A percentile compares a stretch with the other conserved stretches of the same genome.
Evolutionary conservation across 2,888 invertebrate genomes (phyloP).

Genomic region (Acronicta psi): DNA sequence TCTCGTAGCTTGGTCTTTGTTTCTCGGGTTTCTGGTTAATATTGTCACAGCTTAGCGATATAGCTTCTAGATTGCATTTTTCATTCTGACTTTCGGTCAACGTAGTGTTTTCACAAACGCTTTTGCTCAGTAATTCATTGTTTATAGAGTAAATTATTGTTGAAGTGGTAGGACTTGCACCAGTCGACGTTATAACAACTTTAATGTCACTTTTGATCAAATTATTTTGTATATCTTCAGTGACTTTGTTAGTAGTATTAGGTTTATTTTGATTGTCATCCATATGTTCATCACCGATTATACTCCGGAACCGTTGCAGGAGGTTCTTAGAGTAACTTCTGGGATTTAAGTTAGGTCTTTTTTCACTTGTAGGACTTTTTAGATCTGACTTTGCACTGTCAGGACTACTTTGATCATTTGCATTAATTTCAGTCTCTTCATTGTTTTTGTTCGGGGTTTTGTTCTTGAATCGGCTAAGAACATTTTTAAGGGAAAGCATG

Average conservation of each 20-base stretch:
- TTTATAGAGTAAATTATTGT: constrained; percentile 66
- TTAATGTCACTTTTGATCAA: constrained; percentile 74
- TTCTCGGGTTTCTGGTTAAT: constrained; percentile 71
- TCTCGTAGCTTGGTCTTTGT: constrained; percentile 72
- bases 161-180: constrained; percentile 74
- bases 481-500: constrained; percentile 87
- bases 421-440: constrained; percentile 80
- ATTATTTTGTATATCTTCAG: constrained; percentile 65
- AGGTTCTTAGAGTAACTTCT: constrained; percentile 85
- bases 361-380: constrained; percentile 82
- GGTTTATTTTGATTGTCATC: constrained; percentile 77
- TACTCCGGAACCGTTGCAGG: constrained; percentile 84
- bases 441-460: constrained; percentile 78
- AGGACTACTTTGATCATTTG: constrained; percentile 79
- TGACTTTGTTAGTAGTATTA: constrained; percentile 57
- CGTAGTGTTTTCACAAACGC: constrained; percentile 78
- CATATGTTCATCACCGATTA: constrained; percentile 84
- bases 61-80: constrained; percentile 77
- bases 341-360: constrained; percentile 80
- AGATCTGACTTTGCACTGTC: constrained; percentile 74
- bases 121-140: constrained; percentile 77
- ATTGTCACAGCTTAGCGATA: constrained; percentile 82
- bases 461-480: constrained; percentile 87
- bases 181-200: constrained; percentile 80
- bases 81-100: constrained; percentile 79